Conservation (phyloP, 2,888 invertebrate species). For the Cacoxenus indagator region DNA sequence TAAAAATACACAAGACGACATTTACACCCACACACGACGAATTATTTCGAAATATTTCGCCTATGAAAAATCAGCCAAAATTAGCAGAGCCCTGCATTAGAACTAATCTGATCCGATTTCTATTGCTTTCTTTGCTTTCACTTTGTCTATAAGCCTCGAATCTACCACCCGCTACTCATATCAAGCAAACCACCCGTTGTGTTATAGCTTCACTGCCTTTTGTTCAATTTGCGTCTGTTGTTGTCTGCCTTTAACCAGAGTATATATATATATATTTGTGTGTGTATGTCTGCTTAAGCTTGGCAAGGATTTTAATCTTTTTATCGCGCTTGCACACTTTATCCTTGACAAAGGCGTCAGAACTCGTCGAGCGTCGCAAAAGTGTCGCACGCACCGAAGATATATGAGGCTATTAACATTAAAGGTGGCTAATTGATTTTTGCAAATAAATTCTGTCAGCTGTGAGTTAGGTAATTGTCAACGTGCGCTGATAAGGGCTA, state of each 20-base stretch:
- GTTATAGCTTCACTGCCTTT: constrained; percentile 20
- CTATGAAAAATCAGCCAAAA: constrained; percentile 56
- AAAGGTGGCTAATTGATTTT: constrained; percentile 58
- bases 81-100: constrained; percentile 61
- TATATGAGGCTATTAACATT: constrained; percentile 59
- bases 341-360: constrained; percentile 36
- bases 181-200: not conserved
- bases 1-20: not conserved
- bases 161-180: not conserved
- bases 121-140: constrained; percentile 50
- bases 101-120: constrained; percentile 62
- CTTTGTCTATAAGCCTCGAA: not conserved
- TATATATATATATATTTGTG: not conserved
- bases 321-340: constrained; percentile 60
- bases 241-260: not conserved
- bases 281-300: constrained; percentile 32
- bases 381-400: constrained; percentile 27
- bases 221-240: constrained; percentile 17
- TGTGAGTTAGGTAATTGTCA: constrained; percentile 12
- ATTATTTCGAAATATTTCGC: not conserved
- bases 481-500: not conserved
- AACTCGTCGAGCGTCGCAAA: constrained; percentile 32
- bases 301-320: constrained; percentile 54
- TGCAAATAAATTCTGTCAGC: constrained; percentile 20
- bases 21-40: not conserved